Percentiles rank a stretch among this genome's conserved stretches.
phyloP scores from a whole-genome alignment of 2,113 vertebrate genomes.

The Pelvicachromis taeniatus region DNA sequence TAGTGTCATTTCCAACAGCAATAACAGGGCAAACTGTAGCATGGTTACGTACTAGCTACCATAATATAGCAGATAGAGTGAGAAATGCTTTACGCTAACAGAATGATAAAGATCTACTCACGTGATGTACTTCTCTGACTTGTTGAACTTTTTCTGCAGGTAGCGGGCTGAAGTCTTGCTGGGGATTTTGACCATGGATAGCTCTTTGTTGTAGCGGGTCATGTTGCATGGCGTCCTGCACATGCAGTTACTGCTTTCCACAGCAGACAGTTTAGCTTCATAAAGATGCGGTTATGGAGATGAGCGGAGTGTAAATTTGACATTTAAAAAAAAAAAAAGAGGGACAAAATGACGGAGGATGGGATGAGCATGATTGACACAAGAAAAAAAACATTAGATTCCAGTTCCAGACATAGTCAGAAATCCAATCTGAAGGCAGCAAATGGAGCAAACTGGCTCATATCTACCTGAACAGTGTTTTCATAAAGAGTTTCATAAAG shows the following conservation, averaged over 20 bases:
- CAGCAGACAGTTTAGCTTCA: slow-evolving; percentile 87
- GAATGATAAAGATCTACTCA: slow-evolving; percentile 66
- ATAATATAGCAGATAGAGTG: neutral
- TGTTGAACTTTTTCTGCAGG: slow-evolving; percentile 98
- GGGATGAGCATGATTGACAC: neutral
- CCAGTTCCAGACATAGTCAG: neutral
- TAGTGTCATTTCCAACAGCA: neutral
- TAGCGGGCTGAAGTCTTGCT: slow-evolving; percentile 98
- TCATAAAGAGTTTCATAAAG: neutral
- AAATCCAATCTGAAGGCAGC: neutral
- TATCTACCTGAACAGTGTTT: neutral
- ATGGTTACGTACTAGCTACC: neutral
- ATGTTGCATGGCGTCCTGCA: slow-evolving; percentile 95
- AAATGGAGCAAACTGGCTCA: neutral
- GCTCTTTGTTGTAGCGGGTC: slow-evolving; percentile 97
- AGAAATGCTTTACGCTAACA: neutral
- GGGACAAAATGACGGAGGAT: neutral
- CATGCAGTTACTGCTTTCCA: slow-evolving; percentile 89
- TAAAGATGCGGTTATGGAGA: neutral
- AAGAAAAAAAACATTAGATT: neutral
- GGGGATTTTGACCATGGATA: slow-evolving; percentile 99
- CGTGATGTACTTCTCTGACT: slow-evolving; percentile 97
- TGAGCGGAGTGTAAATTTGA: neutral
- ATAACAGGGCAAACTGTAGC: neutral
- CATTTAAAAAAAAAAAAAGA: neutral